Evolutionary conservation across 2,113 vertebrate species (phyloP).

Genomic region (Condylura cristata): DNA sequence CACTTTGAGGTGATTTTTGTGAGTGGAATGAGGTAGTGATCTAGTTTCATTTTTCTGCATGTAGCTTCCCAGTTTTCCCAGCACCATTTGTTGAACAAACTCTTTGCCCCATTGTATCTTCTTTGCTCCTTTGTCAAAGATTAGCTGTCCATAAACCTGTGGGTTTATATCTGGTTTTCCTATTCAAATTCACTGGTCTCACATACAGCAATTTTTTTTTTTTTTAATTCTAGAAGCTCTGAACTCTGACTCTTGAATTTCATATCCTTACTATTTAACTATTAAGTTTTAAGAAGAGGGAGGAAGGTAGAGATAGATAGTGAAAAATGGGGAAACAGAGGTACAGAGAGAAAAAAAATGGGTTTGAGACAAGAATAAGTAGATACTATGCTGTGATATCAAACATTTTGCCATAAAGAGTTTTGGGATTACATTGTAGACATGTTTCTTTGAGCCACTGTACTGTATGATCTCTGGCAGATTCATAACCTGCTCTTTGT

Average conservation of each 20-base stretch:
- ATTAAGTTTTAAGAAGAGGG: background rate
- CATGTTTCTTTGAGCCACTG: background rate
- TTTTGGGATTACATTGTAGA: background rate
- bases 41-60: too few species aligned
- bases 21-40: too few species aligned
- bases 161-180: too few species aligned
- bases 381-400: background rate
- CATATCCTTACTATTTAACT: background rate
- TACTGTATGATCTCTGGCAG: background rate
- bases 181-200: too few species aligned
- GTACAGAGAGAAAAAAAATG: background rate
- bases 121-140: too few species aligned
- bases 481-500: background rate
- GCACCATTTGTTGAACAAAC: too few species aligned
- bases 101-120: too few species aligned
- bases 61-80: too few species aligned
- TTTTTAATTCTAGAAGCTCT: background rate
- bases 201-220: too few species aligned
- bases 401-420: background rate
- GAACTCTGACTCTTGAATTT: background rate
- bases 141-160: too few species aligned
- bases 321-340: background rate
- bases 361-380: background rate
- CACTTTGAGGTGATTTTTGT: too few species aligned
- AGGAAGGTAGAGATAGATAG: background rate